Base-by-base conservation (phyloP, 2,888 invertebrate species). In the Unio delphinus region DNA sequence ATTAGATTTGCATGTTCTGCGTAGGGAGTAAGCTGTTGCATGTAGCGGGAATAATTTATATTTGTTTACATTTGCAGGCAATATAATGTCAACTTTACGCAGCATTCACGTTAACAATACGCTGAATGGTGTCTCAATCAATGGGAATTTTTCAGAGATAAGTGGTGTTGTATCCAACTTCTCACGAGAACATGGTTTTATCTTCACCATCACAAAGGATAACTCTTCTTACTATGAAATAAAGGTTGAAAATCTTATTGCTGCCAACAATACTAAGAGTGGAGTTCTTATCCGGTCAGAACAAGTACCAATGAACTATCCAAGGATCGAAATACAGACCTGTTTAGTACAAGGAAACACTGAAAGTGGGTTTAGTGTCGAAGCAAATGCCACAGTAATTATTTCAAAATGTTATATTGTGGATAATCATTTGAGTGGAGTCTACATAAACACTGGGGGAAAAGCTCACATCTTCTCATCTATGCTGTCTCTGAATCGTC, bases 121-220 rank as follows among this genome's bases (percentile, higher is more conserved):
- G 1, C 11, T 45, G 11, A 45, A 45, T 11, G 45, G 59, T 1
- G 59, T 68, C 18, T 61, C 61, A 18, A 61, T 69, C 23, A 65
- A 65, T 45, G 69, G 65, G 20, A 69, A 62, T 20, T 18, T 65
- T 23, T 26, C 62, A 8, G 45, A 55, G 20, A 56, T 65, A 17
- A 30, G 15, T 11, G 58, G 61, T 45, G 54, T 69, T 18, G 17
- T 34, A 2, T 69, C 69, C 15, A 23, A 55, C 17, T 62, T 61
- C 57, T 69, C 69, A 20, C 45, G 56, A 34, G 61, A 65, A 18
- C 54, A 69, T 63, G 69, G 69, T 0, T 20, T 69, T 17, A 57
- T 58, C 18, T 65, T 69, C 55, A 62, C 20, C 11, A 56, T 56
- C 7, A 23, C 63, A 4, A 55, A 45, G 4, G 23, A 55, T 54